A percentile compares a stretch with the other conserved stretches of the same genome.
These are phyloP conservation scores for Dolichopus griseipennis DNA, from an alignment of 2,888 invertebrate species.

Conservation along the genomic window DNA sequence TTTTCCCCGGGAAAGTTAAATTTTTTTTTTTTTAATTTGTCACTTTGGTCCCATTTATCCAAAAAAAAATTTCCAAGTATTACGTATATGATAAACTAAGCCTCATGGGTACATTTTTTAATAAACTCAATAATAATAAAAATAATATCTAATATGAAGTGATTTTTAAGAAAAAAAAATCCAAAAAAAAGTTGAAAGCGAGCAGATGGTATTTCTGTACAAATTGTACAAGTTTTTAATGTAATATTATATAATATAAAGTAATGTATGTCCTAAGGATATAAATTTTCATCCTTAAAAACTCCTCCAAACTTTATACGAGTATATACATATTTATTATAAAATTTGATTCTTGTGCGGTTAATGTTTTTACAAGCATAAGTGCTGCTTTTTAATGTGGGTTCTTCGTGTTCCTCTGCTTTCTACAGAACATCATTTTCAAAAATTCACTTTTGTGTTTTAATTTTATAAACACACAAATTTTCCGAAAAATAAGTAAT, in stretches of 20 bases:
- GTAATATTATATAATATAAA: neutral
- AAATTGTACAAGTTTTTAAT: neutral
- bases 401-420: no score
- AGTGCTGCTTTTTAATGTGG: no score
- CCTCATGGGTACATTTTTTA: neutral
- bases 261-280: neutral
- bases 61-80: neutral
- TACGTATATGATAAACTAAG: neutral
- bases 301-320: no score
- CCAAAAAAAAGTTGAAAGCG: neutral
- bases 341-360: neutral
- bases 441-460: no score
- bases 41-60: neutral
- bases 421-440: no score
- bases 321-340: no score
- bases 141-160: neutral
- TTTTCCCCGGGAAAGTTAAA: neutral
- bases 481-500: no score
- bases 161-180: no score
- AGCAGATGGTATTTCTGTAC: neutral
- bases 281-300: neutral
- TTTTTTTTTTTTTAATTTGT: neutral
- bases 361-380: neutral
- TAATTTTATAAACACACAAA: no score
- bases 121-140: slow-evolving; percentile 1